Base-by-base conservation (phyloP, 64 coral and sea anemone genomes). In the Stichodactyla mertensii region DNA sequence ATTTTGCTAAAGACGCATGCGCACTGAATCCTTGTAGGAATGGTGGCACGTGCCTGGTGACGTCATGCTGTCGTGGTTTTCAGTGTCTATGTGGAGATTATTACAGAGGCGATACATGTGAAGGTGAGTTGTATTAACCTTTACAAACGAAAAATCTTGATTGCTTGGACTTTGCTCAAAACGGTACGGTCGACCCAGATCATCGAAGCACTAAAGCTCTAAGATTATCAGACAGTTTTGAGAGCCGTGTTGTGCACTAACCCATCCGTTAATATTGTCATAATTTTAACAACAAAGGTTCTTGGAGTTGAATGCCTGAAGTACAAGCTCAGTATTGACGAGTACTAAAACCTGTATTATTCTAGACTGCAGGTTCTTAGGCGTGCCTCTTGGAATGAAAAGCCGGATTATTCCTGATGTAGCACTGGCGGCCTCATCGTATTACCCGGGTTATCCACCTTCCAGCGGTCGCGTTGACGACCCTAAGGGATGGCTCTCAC, bases 11-110 rank as follows among this genome's bases (percentile, higher is more conserved):
- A 15, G 53, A 81, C 78, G 79, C 88, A 53, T 89, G 81, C 80
- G 88, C 81, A 36, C 64, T 56, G 22, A 12, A 2, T 16, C 88
- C 88, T 52, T 89, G 88, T 69, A 89, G 54, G 80, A 84, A 89
- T 28, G 60, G 61, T 74, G 88, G 80, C 28, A 55, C 52, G 22
- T 89, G 88, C 13, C 6, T 89, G 5, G 55, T 64, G 52, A 89
- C 79, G 18, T 55, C 81, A 27, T 74, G 16, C 10, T 84, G 82
- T n/a, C 79, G 62, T 83, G 88, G 88, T 54, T 89, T 67, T 26
- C 31, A 19, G 64, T 89, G 88, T 89, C 31, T 55, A 14, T 89
- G 88, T 56, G 55, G 82, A 36, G 62, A 15, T 10, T 80, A 16
- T 54, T 89, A 36, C 54, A 31, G 55, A 71, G 62, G 80, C 28